A percentile compares a stretch with the other conserved stretches of the same genome.
Evolutionary conservation across 2,888 invertebrate genomes (phyloP).

Genomic region (Zhuqinia jingwanae): DNA sequence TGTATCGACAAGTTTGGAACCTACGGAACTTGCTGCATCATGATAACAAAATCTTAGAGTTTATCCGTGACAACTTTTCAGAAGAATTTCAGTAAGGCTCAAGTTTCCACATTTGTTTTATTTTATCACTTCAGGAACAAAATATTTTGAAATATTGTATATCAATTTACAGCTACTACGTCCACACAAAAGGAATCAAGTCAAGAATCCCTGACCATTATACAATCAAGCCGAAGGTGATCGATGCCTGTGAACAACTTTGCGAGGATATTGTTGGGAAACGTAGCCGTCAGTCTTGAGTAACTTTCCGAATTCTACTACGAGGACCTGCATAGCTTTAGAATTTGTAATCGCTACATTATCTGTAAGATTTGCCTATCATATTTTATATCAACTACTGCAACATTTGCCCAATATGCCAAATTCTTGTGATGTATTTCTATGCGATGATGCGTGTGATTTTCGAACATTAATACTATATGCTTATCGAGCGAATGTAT

Average conservation of each 20-base stretch:
- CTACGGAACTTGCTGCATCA: slow-evolving; percentile 71
- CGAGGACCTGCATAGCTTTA: slow-evolving; percentile 39
- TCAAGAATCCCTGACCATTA: slow-evolving; percentile 76
- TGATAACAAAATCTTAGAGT: slow-evolving; percentile 68
- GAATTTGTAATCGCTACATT: neutral
- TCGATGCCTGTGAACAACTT: slow-evolving; percentile 72
- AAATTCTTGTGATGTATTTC: slow-evolving; percentile 65
- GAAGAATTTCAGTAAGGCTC: slow-evolving; percentile 78
- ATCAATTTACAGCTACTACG: slow-evolving; percentile 77
- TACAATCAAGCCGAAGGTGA: slow-evolving; percentile 75
- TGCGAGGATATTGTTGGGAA: slow-evolving; percentile 73
- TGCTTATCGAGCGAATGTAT: too few species aligned
- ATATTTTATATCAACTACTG: slow-evolving; percentile 12
- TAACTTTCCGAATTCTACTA: neutral
- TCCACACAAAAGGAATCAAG: slow-evolving; percentile 70
- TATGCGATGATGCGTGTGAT: slow-evolving; percentile 7
- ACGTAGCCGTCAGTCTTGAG: neutral
- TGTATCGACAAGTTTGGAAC: slow-evolving; percentile 76
- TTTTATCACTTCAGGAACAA: too few species aligned
- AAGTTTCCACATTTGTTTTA: too few species aligned
- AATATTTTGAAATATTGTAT: too few species aligned
- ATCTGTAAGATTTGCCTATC: neutral
- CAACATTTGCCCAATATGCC: slow-evolving; percentile 50
- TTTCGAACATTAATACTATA: neutral
- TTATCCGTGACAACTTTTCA: slow-evolving; percentile 74